A percentile compares a stretch with the other conserved stretches of the same genome.
These are phyloP conservation scores for Cheiracanthium punctorium DNA, from an alignment of 2,888 invertebrate species.

Conservation along the genomic window DNA sequence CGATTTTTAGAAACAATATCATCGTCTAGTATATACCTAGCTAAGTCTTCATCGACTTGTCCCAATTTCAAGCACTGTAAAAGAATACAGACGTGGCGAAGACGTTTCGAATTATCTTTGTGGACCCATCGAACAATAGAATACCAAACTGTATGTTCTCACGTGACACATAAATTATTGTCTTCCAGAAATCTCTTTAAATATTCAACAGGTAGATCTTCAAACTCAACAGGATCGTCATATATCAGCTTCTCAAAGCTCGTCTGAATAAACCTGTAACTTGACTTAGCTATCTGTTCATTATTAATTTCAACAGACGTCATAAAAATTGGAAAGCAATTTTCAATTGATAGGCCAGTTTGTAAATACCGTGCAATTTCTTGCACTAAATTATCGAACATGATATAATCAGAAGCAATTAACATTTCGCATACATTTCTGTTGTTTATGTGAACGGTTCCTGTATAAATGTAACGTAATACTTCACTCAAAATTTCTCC, in stretches of 20 bases:
- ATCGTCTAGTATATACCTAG: neutral
- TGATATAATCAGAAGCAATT: slow-evolving; percentile 8
- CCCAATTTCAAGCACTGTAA: neutral
- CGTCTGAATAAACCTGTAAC: slow-evolving; percentile 25
- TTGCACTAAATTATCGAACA: neutral
- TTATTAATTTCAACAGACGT: neutral
- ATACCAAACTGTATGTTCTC: neutral
- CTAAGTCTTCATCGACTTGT: slow-evolving; percentile 9
- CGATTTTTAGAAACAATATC: neutral
- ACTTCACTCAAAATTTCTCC: slow-evolving; percentile 8
- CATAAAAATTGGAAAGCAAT: slow-evolving; percentile 7
- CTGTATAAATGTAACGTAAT: slow-evolving; percentile 23
- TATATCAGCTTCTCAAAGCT: slow-evolving; percentile 11
- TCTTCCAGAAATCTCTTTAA: slow-evolving; percentile 16
- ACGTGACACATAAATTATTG: slow-evolving; percentile 19
- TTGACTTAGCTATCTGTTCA: neutral
- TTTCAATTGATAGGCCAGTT: neutral
- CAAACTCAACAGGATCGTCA: neutral
- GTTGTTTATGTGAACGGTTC: neutral
- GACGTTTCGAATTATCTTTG: neutral
- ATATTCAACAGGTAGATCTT: neutral
- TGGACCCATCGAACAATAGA: slow-evolving; percentile 14
- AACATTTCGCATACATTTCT: slow-evolving; percentile 8
- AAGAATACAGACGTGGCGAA: neutral
- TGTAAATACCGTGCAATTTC: neutral